Conservation (phyloP, 2,888 invertebrate genomes). For the Sphaerophoria rueppellii region DNA sequence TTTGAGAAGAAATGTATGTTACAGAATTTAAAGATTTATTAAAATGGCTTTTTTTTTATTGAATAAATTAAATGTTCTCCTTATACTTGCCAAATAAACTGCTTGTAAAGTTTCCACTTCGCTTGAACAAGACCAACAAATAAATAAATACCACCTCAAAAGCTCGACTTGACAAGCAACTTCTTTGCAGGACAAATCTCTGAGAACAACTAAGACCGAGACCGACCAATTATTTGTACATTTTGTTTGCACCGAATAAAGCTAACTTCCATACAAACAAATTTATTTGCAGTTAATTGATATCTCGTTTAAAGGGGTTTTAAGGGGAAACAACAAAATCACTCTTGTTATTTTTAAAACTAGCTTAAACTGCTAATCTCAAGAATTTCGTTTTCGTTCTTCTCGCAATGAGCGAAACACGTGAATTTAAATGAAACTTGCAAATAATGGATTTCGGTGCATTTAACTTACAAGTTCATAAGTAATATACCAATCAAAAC, state of each 20-base stretch:
- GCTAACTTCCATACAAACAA: neutral
- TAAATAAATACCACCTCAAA: neutral
- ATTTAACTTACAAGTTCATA: too few species aligned
- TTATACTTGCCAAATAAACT: neutral
- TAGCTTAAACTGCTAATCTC: too few species aligned
- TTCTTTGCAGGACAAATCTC: conserved; percentile 3
- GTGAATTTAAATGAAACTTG: too few species aligned
- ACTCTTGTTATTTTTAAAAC: neutral
- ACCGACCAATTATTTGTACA: neutral
- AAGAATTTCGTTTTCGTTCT: too few species aligned
- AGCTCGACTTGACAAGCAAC: neutral
- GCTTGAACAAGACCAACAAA: neutral
- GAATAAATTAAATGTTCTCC: neutral
- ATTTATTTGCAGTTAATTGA: conserved; percentile 18
- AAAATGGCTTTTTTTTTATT: neutral
- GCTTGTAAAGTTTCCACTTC: neutral
- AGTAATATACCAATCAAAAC: too few species aligned
- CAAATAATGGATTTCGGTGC: too few species aligned
- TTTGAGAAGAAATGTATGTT: neutral
- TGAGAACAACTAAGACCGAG: neutral
- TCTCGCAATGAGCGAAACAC: too few species aligned
- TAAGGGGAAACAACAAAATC: conserved; percentile 26
- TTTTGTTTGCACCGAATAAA: conserved; percentile 10
- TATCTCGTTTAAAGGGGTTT: conserved; percentile 32
- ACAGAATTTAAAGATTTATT: neutral